A percentile compares a stretch with the other conserved stretches of the same genome.
These are phyloP conservation scores for Acipenser transmontanus DNA, from an alignment of 2,797 vertebrate genomes.

Conservation along the genomic window DNA sequence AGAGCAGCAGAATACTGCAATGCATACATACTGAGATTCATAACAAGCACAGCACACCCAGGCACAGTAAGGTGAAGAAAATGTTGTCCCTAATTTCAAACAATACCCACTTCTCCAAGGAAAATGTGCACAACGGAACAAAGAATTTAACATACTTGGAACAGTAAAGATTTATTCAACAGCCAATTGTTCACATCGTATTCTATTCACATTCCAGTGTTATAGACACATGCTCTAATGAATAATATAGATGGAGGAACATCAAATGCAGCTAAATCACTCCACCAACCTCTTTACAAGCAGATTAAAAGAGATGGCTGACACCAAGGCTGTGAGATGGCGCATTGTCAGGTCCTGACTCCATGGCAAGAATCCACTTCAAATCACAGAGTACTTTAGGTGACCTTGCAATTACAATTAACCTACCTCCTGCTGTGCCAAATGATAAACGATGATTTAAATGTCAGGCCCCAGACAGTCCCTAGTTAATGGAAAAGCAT, in stretches of 20 bases:
- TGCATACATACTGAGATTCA: too few relatives aligned
- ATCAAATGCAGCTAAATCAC: slow-evolving; percentile 58
- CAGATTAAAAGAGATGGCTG: not conserved
- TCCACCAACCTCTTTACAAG: slow-evolving; percentile 28
- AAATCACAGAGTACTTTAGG: slow-evolving; percentile 45
- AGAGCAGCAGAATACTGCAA: too few relatives aligned
- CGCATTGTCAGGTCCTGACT: slow-evolving; percentile 43
- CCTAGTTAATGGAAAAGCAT: slow-evolving; percentile 23
- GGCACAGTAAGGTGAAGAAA: too few relatives aligned
- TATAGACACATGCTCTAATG: slow-evolving; percentile 45
- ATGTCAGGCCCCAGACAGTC: slow-evolving; percentile 29
- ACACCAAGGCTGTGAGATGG: slow-evolving; percentile 44
- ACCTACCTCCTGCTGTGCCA: slow-evolving; percentile 42
- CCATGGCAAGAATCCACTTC: slow-evolving; percentile 48
- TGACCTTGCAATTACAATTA: slow-evolving; percentile 63
- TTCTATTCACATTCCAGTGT: slow-evolving; percentile 39
- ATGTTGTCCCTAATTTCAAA: too few relatives aligned
- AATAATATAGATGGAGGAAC: slow-evolving; percentile 32
- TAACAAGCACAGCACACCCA: too few relatives aligned
- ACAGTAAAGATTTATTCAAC: too few relatives aligned
- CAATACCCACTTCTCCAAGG: too few relatives aligned
- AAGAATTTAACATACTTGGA: too few relatives aligned
- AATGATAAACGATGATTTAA: slow-evolving; percentile 43
- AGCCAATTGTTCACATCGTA: slow-evolving; percentile 24
- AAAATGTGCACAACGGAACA: too few relatives aligned